Evolutionary conservation across 2,888 invertebrate genomes (phyloP).

Genomic region (Meteorus cinctellus): DNA sequence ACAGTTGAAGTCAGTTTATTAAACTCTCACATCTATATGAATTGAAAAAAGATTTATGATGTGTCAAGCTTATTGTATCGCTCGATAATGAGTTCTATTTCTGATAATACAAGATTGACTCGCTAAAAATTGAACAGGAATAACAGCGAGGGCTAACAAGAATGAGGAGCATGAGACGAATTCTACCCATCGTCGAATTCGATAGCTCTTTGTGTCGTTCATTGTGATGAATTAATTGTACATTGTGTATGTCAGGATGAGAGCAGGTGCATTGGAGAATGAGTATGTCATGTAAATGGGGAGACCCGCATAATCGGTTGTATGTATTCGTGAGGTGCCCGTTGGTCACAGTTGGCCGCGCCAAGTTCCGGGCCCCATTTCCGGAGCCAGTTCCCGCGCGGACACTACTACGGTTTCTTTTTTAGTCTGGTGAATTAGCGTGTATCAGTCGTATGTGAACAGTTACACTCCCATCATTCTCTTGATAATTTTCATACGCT

Average conservation of each 20-base stretch:
- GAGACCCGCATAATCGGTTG: constrained; percentile 45
- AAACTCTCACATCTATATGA: constrained; percentile 29
- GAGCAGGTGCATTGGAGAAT: constrained; percentile 63
- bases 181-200: background rate
- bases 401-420: constrained; percentile 67
- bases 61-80: background rate
- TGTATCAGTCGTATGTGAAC: constrained; percentile 54
- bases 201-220: background rate
- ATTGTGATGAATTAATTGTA: constrained; percentile 36
- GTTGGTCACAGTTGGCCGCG: constrained; percentile 71
- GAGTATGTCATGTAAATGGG: constrained; percentile 38
- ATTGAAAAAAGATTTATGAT: background rate
- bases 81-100: background rate
- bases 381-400: constrained; percentile 61
- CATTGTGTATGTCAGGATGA: constrained; percentile 42
- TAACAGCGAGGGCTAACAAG: constrained; percentile 13
- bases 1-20: constrained; percentile 16
- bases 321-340: constrained; percentile 58
- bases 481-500: constrained; percentile 25
- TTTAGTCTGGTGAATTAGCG: constrained; percentile 35
- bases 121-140: background rate
- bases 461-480: constrained; percentile 52
- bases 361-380: constrained; percentile 71
- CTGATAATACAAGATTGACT: background rate
- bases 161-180: background rate